Evolutionary conservation across 2,888 invertebrate genomes (phyloP).

Genomic region (Oxytorus armatus): DNA sequence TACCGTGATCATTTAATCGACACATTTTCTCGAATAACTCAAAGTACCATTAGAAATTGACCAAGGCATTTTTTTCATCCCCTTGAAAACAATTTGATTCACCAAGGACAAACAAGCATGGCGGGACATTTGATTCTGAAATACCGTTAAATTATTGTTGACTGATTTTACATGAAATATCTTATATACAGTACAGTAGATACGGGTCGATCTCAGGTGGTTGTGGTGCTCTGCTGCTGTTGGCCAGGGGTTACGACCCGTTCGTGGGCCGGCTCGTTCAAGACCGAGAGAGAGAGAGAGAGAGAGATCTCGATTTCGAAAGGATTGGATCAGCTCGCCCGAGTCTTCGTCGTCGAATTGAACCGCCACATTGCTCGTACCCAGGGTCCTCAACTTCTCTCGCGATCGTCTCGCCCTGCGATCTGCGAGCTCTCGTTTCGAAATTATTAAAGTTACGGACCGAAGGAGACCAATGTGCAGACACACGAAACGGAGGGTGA

Average conservation of each 20-base stretch:
- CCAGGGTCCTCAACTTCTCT: conserved; percentile 35
- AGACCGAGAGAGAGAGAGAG: conserved; percentile 55
- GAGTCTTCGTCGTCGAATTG: conserved; percentile 53
- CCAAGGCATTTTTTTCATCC: no score
- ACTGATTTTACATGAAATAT: background rate
- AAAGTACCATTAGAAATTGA: no score
- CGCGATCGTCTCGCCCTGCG: conserved; percentile 55
- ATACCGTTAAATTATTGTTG: background rate
- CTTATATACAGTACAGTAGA: conserved; percentile 11
- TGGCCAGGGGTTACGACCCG: conserved; percentile 70
- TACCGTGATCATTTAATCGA: no score
- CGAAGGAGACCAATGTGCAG: conserved; percentile 37
- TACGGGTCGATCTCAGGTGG: conserved; percentile 56
- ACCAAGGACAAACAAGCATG: no score
- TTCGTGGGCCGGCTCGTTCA: conserved; percentile 71
- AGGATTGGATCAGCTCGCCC: conserved; percentile 62
- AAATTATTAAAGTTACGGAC: conserved; percentile 66
- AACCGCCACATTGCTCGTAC: conserved; percentile 21
- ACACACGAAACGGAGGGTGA: conserved; percentile 24
- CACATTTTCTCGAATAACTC: no score
- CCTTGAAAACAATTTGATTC: no score
- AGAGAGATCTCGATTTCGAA: conserved; percentile 71
- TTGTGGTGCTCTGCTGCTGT: conserved; percentile 54
- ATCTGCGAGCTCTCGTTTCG: conserved; percentile 66
- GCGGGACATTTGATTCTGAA: no score